Conservation (phyloP, 1,140 invertebrate genomes). For the Mesaphorura yosii region DNA sequence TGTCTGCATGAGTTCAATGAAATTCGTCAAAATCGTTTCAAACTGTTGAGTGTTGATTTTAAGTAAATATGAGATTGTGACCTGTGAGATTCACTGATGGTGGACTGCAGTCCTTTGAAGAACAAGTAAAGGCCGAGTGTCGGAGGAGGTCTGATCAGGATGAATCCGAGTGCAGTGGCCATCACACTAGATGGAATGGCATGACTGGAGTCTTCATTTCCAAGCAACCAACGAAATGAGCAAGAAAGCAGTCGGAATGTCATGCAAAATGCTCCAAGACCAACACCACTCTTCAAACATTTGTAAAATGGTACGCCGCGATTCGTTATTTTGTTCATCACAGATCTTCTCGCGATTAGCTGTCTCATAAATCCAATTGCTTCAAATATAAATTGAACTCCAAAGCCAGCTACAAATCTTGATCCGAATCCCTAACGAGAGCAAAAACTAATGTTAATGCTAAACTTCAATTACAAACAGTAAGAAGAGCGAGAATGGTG, state of each 20-base stretch:
- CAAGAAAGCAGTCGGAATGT: slow-evolving; percentile 28
- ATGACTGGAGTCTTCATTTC: slow-evolving; percentile 23
- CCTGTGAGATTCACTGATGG: slow-evolving; percentile 26
- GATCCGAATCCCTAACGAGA: slow-evolving; percentile 25
- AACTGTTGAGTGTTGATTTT: no score
- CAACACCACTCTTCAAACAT: slow-evolving; percentile 24
- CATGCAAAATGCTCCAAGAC: slow-evolving; percentile 25
- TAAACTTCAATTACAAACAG: no score
- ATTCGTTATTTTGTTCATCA: no score
- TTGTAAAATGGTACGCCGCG: no score
- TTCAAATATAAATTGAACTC: no score
- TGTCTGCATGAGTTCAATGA: slow-evolving; percentile 13
- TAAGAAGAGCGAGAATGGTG: slow-evolving; percentile 1
- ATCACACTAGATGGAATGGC: slow-evolving; percentile 25
- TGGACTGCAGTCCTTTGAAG: slow-evolving; percentile 26
- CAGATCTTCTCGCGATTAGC: no score
- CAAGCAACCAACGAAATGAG: slow-evolving; percentile 30
- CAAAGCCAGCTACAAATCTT: slow-evolving; percentile 27
- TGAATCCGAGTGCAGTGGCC: slow-evolving; percentile 24
- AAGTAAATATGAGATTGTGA: no score
- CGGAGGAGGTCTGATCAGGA: slow-evolving; percentile 24
- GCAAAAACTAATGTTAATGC: not conserved
- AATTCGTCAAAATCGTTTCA: no score
- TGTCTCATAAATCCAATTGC: no score
- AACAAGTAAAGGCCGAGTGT: slow-evolving; percentile 27